Evolutionary conservation across 2,888 invertebrate species (phyloP), one percentile per base, ranked within the genome.

Genomic region (Euplexia lucipara): DNA sequence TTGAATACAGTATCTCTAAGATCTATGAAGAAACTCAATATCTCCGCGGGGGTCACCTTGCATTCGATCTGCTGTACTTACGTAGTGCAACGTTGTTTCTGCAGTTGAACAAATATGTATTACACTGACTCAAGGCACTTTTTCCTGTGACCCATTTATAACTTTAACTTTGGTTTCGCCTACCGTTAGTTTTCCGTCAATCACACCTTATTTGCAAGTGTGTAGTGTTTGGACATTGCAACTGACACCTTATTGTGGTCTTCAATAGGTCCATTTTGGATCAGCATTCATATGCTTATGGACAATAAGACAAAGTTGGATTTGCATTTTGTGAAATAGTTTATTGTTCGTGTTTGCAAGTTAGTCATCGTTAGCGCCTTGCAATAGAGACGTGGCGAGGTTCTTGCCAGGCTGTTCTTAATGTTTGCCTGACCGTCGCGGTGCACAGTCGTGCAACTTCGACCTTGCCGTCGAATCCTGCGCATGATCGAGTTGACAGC

Each of bases 381-480:
- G 85, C 60, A 81, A 87, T 89, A 90, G 85, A 79, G 84, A 70
- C 79, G 81, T 81, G 75, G 79, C 73, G 72, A 65, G 48, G 59
- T 73, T 70, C 77, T 52, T 53, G 73, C 74, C 74, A 60, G 58
- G 61, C 60, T 58, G 60, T 80, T 63, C 79, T 78, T 77, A 79
- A 83, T 84, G 70, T 81, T 82, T 79, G 80, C 82, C 52, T 70
- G 81, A 58, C 49, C 69, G 70, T 68, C 67, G 83, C 79, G 71
- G 78, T 85, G 86, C 84, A 83, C 82, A 83, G 82, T 85, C 83
- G 82, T 92, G 91, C 91, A 92, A 86, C 87, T 85, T 68, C 87
- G 91, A 92, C 93, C 93, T 94, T 93, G 93, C 86, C 84, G 84
- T 87, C 86, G 88, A 87, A 91, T 90, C 88, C 90, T 85, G 91